These are phyloP conservation scores for Typhlomys cinereus DNA, from an alignment of 2,113 vertebrate genomes.

Conservation along the genomic window DNA sequence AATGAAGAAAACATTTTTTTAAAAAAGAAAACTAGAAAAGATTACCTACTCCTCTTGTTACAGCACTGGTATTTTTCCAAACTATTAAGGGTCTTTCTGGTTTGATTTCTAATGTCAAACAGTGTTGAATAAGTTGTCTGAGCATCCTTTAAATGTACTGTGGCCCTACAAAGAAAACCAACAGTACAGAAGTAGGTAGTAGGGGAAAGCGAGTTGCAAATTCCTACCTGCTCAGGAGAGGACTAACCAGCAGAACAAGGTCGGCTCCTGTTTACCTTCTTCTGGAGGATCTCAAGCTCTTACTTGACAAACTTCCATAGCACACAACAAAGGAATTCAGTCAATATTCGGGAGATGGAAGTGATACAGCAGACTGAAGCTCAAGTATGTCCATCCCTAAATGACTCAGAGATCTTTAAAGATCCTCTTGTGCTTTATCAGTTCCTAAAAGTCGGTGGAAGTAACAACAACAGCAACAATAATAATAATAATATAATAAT, in stretches of 20 bases:
- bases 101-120: not conserved
- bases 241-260: not conserved
- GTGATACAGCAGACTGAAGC: not conserved
- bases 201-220: not conserved
- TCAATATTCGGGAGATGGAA: not conserved
- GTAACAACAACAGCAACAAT: no score
- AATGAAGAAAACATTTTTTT: no score
- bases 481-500: no score
- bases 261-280: not conserved
- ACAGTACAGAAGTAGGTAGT: not conserved
- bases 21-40: no score
- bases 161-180: not conserved
- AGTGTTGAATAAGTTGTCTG: not conserved
- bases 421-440: conserved; percentile 21
- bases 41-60: not conserved
- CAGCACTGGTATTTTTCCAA: not conserved
- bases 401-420: conserved; percentile 14
- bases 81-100: not conserved
- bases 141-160: not conserved
- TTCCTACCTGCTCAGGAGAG: not conserved
- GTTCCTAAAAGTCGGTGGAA: conserved; percentile 8
- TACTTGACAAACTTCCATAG: not conserved
- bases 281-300: not conserved
- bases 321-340: not conserved
- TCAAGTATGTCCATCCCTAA: not conserved